Evolutionary conservation across 2,797 vertebrate genomes (phyloP), one percentile per base, ranked within the genome.

Genomic region (Vultur gryphus): DNA sequence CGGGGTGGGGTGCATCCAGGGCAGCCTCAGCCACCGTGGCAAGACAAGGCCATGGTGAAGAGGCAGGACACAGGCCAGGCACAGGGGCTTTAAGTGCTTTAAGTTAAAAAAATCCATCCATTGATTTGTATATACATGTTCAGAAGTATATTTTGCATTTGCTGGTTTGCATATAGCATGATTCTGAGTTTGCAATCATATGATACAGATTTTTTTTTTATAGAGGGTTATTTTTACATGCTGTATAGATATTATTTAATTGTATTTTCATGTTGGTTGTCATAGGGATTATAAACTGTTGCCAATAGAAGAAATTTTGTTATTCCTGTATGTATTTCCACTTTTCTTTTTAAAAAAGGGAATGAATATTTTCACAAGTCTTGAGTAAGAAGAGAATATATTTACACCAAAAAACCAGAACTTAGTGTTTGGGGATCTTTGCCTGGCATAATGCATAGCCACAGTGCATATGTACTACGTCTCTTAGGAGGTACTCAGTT

Each of bases 391-490:
- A 76, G 25, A 35, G 7, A 59, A 18, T 51, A 29, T n/a, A 73
- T 84, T 82, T 31, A 20, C 12, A 23, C 25, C 61, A 49, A 58
- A 78, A 70, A 44, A 17, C 3, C 5, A 43, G 5, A 26, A 18
- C 5, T 11, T 33, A 8, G 3, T 61, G 24, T 82, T 54, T 88
- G 33, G 29, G 14, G 29, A 69, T 73, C 37, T 93, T 90, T 54
- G 10, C 35, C 10, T 73, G 52, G n/a, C 7, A 18, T 66, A 19
- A 39, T 39, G 31, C 37, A 23, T 33, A 64, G 18, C 33, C 48
- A n/a, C 6, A 46, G 16, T 90, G 49, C 12, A 11, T n/a, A 31
- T 8, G 10, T 64, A 9, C 41, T 48, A 4, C 0, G 1, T 58
- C 64, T 95, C 82, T 52, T 44, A 67, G 33, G 61, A 77, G 52